These are phyloP conservation scores for Drosophila kambysellisi DNA, from an alignment of 2,888 invertebrate species.

Conservation along the genomic window DNA sequence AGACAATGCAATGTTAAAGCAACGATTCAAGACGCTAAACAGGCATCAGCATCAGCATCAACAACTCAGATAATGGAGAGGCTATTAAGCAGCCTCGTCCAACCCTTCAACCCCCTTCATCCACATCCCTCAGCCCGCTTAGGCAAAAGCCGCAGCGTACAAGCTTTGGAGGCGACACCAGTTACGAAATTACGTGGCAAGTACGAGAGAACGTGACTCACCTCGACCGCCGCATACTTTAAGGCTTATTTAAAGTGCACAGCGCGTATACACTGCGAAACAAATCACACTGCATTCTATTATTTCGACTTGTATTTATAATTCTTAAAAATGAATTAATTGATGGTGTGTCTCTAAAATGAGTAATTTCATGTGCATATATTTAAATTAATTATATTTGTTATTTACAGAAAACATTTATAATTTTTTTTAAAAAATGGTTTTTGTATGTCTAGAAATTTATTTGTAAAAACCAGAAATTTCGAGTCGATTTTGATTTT, in stretches of 20 bases:
- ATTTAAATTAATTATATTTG: too few species aligned
- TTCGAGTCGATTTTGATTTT: too few species aligned
- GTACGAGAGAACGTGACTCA: constrained; percentile 13
- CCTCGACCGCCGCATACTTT: constrained; percentile 35
- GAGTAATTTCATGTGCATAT: too few species aligned
- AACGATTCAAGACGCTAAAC: constrained; percentile 34
- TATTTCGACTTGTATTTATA: too few species aligned
- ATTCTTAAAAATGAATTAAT: too few species aligned
- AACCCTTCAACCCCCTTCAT: neutral
- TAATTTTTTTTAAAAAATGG: neutral
- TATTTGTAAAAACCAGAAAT: too few species aligned
- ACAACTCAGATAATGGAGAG: constrained; percentile 8
- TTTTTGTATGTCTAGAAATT: neutral
- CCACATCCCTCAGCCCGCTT: neutral
- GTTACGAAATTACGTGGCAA: constrained; percentile 24
- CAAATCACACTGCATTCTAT: neutral
- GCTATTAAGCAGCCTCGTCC: constrained; percentile 1
- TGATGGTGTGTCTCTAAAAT: too few species aligned
- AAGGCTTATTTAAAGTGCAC: constrained; percentile 11
- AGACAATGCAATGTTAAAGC: constrained; percentile 43
- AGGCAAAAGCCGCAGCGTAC: constrained; percentile 14
- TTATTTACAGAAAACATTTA: too few species aligned
- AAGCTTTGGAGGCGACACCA: neutral
- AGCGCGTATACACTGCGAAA: neutral
- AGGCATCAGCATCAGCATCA: constrained; percentile 17